These are phyloP conservation scores for Cryptophagus acutangulus DNA, from an alignment of 2,888 invertebrate species.

Conservation along the genomic window DNA sequence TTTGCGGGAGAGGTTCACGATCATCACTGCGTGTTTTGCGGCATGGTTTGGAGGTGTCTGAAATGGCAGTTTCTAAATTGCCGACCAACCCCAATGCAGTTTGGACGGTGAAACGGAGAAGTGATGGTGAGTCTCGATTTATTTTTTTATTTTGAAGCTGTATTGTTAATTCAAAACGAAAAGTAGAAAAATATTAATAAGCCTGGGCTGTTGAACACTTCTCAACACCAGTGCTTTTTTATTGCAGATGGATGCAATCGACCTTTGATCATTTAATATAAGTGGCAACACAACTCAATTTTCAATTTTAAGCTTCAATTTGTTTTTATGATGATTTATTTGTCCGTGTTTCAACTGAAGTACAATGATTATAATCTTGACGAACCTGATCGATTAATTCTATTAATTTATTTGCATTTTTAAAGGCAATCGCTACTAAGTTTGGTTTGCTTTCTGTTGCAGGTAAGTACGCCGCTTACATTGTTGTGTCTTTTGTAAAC, in stretches of 20 bases:
- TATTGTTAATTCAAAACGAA: slow-evolving; percentile 3
- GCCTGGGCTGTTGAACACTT: slow-evolving; percentile 60
- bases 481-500: slow-evolving; percentile 98
- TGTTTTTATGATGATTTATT: slow-evolving; percentile 18
- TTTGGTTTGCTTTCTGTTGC: slow-evolving; percentile 56
- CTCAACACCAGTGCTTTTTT: slow-evolving; percentile 85
- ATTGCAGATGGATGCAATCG: slow-evolving; percentile 33
- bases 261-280: slow-evolving; percentile 18
- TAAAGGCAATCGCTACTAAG: no score
- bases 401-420: no score
- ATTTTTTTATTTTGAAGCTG: slow-evolving; percentile 4
- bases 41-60: slow-evolving; percentile 97
- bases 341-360: slow-evolving; percentile 48
- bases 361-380: slow-evolving; percentile 39
- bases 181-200: slow-evolving; percentile 31
- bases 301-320: no score
- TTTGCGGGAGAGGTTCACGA: slow-evolving; percentile 93
- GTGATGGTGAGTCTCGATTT: slow-evolving; percentile 81
- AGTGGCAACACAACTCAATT: no score
- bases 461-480: slow-evolving; percentile 99
- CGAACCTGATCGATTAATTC: slow-evolving; percentile 4
- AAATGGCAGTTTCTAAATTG: slow-evolving; percentile 99
- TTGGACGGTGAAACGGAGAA: slow-evolving; percentile 95
- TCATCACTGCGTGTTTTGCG: slow-evolving; percentile 89
- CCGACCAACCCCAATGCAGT: slow-evolving; percentile 99